A percentile compares a stretch with the other conserved stretches of the same genome.
Conservation (phyloP, 2,113 vertebrate genomes). For the Paramisgurnus dabryanus region DNA sequence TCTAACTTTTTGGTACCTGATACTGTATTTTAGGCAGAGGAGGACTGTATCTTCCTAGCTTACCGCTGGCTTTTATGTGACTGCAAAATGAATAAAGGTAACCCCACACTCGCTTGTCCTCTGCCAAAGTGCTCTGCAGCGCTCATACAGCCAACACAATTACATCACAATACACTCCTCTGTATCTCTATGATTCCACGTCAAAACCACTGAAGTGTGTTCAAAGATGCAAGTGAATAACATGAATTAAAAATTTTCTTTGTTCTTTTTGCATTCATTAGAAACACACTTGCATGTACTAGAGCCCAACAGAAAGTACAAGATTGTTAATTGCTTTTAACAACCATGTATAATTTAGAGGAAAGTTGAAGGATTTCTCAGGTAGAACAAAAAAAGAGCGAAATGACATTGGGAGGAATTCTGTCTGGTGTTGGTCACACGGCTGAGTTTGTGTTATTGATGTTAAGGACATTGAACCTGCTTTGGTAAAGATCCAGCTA, state of each 20-base stretch:
- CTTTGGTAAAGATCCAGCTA: not conserved
- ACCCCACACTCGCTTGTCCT: conserved; percentile 7
- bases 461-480: conserved; percentile 24
- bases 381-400: not conserved
- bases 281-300: conserved; percentile 66
- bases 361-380: conserved; percentile 14
- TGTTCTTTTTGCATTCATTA: conserved; percentile 63
- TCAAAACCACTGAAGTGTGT: conserved; percentile 70
- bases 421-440: conserved; percentile 15
- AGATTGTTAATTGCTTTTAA: conserved; percentile 68
- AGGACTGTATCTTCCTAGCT: not conserved
- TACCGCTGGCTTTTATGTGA: conserved; percentile 15
- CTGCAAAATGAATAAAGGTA: conserved; percentile 32
- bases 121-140: conserved; percentile 22
- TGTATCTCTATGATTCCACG: conserved; percentile 58
- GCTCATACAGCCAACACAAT: conserved; percentile 60
- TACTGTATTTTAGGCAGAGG: conserved; percentile 15
- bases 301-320: conserved; percentile 63
- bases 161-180: conserved; percentile 54
- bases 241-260: conserved; percentile 75
- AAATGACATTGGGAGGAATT: not conserved
- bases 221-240: conserved; percentile 66
- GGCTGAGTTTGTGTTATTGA: conserved; percentile 20
- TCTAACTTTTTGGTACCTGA: not conserved
- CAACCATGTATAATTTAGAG: conserved; percentile 40